Evolutionary conservation across 92 coral and sea anemone genomes (phyloP), one percentile per base, ranked within the genome.

Genomic region (Parazoanthus darwini): DNA sequence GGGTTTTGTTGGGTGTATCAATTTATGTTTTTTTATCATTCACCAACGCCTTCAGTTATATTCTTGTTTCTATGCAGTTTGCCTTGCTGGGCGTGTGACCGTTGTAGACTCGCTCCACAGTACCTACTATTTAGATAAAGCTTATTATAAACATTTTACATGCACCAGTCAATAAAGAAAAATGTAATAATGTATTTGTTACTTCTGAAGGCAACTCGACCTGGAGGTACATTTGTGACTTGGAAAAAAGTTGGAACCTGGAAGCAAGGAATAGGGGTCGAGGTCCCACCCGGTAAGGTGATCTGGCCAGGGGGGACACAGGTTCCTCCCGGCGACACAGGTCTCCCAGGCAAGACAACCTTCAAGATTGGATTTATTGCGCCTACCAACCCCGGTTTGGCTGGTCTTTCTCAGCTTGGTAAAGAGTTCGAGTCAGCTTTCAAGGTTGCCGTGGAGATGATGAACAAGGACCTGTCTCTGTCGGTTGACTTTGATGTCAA

Each of bases 281-380:
- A 95, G 79, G 92, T 93, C 20, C 76, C 67, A 29, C 91, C 91
- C 1, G 87, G 82, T 44, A 85, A 86, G 78, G 96, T 96, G 63
- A 88, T 91, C 50, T 97, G 99, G 98, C 98, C 97, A 82, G 98
- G 99, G 20, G 93, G 96, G 86, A 92, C 97, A 54, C 91, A 86
- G 59, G 93, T 88, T 16, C 98, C 96, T 0, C 98, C 98, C 1
- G 96, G 96, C 3, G 99, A 97, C 78, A 92, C 93, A 75, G 98
- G 97, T n/a, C 93, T 93, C 26, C 99, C 99, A 2, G 99, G 99
- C 23, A 96, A 96, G 88, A 96, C 98, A 63, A 96, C 99, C 8
- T 91, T 96, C 80, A 93, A 96, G 76, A 95, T 96, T 78, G 99
- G 99, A 43, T 92, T 96, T 82, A 92, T 96, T 20, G 95, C 96